A percentile compares a stretch with the other conserved stretches of the same genome.
phyloP scores from a whole-genome alignment of 2,797 vertebrate genomes.

The Scarus forsteni region DNA sequence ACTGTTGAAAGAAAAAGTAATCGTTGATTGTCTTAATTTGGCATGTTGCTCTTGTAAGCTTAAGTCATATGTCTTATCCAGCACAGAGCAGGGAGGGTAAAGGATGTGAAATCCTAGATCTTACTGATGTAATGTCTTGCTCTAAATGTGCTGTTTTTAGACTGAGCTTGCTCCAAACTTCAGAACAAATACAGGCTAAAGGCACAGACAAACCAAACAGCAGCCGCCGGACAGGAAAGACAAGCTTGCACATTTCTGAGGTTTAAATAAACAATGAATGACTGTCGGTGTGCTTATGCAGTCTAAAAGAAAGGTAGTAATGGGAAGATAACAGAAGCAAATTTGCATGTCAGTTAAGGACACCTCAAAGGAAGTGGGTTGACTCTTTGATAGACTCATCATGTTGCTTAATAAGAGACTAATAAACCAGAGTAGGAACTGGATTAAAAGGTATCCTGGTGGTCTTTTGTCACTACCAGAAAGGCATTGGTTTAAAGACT shows the following conservation, averaged over 20 bases:
- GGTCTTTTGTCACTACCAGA: too few relatives aligned
- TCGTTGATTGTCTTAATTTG: constrained; percentile 56
- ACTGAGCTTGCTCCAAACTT: not conserved
- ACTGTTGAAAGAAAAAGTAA: constrained; percentile 40
- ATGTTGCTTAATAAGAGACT: not conserved
- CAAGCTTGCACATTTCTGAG: too few relatives aligned
- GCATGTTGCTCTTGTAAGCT: constrained; percentile 6
- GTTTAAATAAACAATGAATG: not conserved
- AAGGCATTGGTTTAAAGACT: not conserved
- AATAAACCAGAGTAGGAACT: not conserved
- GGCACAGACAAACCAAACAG: constrained; percentile 3
- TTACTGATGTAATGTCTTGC: constrained; percentile 13
- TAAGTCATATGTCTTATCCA: constrained; percentile 20
- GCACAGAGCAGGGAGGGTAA: not conserved
- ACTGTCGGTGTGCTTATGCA: not conserved
- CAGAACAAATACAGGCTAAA: constrained; percentile 6
- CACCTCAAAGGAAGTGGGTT: not conserved
- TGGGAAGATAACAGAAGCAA: not conserved
- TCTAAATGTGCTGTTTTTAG: not conserved
- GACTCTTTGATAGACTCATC: not conserved
- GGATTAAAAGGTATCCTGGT: not conserved
- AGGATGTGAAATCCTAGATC: constrained; percentile 14
- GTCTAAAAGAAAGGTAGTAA: not conserved
- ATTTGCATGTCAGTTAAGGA: not conserved
- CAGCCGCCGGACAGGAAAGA: not conserved